Conservation (phyloP, 2,113 vertebrate genomes). For the Oenanthe melanoleuca region DNA sequence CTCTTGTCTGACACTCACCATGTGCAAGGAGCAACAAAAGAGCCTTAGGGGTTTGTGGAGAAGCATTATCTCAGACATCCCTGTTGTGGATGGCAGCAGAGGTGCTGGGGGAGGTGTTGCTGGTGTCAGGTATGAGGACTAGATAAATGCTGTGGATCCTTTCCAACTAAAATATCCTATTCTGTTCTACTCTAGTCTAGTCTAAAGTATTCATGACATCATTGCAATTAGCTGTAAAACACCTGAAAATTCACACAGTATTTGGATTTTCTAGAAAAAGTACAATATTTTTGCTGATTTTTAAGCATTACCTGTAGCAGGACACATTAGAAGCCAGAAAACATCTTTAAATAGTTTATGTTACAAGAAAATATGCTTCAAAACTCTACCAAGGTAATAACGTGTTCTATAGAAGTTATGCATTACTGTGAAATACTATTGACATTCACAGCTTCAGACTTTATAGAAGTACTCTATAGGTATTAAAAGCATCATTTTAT, state of each 20-base stretch:
- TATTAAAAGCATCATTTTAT: not conserved
- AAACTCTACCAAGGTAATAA: not conserved
- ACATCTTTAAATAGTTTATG: not conserved
- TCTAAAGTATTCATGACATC: not conserved
- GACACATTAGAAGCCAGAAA: not conserved
- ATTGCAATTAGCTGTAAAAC: not conserved
- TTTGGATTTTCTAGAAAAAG: not conserved
- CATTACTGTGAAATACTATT: not conserved
- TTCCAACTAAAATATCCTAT: not conserved
- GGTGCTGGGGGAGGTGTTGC: not conserved
- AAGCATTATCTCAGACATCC: not conserved
- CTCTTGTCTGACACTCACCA: not conserved
- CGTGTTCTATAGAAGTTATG: fast-evolving
- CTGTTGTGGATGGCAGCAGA: not conserved
- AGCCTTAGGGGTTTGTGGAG: not conserved
- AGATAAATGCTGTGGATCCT: not conserved
- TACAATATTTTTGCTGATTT: not conserved
- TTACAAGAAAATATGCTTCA: not conserved
- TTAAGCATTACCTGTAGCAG: not conserved
- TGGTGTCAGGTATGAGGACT: too few species aligned
- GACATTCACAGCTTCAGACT: not conserved
- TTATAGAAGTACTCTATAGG: not conserved
- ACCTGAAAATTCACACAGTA: not conserved
- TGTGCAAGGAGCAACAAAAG: too few species aligned
- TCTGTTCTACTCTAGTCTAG: not conserved